These are phyloP conservation scores for Odobenus rosmarus DNA, from an alignment of 2,113 vertebrate species.

Conservation along the genomic window DNA sequence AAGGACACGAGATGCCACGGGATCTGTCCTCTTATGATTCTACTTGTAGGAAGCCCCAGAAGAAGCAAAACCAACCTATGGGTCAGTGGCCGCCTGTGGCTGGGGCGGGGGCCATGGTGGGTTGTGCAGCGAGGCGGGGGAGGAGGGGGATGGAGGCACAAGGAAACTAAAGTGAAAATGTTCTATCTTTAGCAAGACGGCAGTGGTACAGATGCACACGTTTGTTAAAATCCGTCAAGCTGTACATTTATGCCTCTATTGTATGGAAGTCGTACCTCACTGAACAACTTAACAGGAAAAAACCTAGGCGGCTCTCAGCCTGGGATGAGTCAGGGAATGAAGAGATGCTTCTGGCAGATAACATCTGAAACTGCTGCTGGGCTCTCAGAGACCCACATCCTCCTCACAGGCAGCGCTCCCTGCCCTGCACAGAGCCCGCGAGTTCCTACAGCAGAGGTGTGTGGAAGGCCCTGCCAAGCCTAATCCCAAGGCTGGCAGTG, in stretches of 20 bases:
- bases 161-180: neutral
- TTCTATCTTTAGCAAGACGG: no score
- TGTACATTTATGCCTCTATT: accelerated
- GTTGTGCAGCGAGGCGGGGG: no score
- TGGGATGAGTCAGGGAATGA: neutral
- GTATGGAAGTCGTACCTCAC: neutral
- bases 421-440: accelerated
- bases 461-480: no score
- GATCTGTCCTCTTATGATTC: accelerated
- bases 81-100: accelerated
- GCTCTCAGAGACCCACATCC: accelerated
- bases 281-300: neutral
- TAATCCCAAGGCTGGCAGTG: neutral
- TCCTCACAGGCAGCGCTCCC: neutral
- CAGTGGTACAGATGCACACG: accelerated
- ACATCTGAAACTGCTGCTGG: neutral
- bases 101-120: neutral
- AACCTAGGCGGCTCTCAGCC: neutral
- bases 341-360: neutral
- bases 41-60: no score
- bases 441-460: accelerated
- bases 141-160: accelerated
- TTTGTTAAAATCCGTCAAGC: neutral
- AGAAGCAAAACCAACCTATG: neutral
- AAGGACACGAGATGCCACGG: no score